These are phyloP conservation scores for Saguinus midas DNA, from an alignment of 2,113 vertebrate genomes.

Conservation along the genomic window DNA sequence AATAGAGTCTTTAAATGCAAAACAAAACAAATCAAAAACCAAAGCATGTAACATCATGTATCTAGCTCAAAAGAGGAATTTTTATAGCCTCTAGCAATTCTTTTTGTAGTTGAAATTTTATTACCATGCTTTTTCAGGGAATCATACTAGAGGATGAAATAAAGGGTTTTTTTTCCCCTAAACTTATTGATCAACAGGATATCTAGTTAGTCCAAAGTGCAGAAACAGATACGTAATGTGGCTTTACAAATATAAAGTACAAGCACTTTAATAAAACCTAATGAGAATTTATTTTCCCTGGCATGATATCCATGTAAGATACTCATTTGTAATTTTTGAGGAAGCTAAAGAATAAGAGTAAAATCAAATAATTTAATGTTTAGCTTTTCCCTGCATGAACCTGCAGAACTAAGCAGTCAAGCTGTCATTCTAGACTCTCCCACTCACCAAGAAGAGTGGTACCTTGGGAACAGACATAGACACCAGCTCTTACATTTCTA, in stretches of 20 bases:
- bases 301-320: neutral
- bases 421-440: neutral
- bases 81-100: neutral
- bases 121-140: neutral
- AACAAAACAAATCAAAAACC: neutral
- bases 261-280: neutral
- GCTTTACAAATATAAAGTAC: neutral
- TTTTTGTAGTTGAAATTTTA: neutral
- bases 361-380: neutral
- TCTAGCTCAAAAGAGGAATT: neutral
- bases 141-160: neutral
- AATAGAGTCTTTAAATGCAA: neutral
- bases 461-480: too few species aligned
- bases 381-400: neutral
- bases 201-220: neutral
- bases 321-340: constrained; percentile 17
- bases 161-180: neutral
- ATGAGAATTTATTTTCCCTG: neutral
- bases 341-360: neutral
- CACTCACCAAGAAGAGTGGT: neutral
- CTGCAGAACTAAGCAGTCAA: neutral
- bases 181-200: neutral
- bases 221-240: neutral
- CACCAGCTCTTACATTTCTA: neutral
- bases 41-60: neutral